A percentile compares a stretch with the other conserved stretches of the same genome.
These are phyloP conservation scores for Pandemis corylana DNA, from an alignment of 2,888 invertebrate species.

Conservation along the genomic window DNA sequence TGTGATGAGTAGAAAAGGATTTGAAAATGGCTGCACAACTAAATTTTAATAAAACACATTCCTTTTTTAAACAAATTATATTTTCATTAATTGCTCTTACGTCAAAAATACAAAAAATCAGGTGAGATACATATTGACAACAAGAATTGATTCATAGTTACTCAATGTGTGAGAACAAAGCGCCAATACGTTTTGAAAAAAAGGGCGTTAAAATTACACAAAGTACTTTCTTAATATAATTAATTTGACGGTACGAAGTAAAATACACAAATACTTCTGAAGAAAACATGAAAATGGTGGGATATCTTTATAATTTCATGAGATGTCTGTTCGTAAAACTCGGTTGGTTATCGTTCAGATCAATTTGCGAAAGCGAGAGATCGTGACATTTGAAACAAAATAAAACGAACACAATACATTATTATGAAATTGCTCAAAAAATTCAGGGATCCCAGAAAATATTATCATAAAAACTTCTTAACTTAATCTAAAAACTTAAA, in stretches of 20 bases:
- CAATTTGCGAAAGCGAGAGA: slow-evolving; percentile 34
- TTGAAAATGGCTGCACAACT: background rate
- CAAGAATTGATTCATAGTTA: background rate
- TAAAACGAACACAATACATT: background rate
- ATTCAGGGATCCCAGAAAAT: slow-evolving; percentile 3
- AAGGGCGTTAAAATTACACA: slow-evolving; percentile 18
- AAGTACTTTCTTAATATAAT: background rate
- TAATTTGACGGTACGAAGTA: background rate
- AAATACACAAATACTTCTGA: background rate
- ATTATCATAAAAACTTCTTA: background rate
- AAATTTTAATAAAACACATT: background rate
- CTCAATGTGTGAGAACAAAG: background rate
- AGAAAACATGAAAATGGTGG: slow-evolving; percentile 26
- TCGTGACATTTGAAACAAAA: slow-evolving; percentile 4
- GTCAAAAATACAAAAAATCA: background rate
- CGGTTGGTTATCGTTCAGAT: slow-evolving; percentile 16
- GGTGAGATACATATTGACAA: slow-evolving; percentile 4
- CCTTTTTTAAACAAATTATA: slow-evolving; percentile 4
- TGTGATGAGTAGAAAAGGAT: too few species aligned
- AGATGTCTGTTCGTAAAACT: background rate
- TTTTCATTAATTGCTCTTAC: background rate
- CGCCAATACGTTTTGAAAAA: background rate
- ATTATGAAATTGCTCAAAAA: background rate
- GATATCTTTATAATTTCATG: slow-evolving; percentile 15
- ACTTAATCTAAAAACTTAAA: background rate